These are phyloP conservation scores for Neodiprion lecontei DNA, from an alignment of 1,140 invertebrate genomes.

Conservation along the genomic window DNA sequence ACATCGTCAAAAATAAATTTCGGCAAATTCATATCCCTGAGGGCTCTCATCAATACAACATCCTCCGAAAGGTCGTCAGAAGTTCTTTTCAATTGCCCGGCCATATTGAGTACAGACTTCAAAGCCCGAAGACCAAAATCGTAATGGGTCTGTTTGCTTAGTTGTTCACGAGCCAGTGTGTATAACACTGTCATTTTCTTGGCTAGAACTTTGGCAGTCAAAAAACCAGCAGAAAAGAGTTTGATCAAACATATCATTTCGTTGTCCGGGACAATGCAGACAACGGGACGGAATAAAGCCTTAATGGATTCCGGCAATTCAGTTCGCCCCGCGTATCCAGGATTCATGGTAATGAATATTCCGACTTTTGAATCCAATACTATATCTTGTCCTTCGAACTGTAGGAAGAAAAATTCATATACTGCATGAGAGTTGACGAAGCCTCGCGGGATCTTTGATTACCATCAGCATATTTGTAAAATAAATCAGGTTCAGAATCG, in stretches of 20 bases:
- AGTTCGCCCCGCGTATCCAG: constrained; percentile 87
- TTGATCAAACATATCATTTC: constrained; percentile 92
- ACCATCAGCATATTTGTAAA: background rate
- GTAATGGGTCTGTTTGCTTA: constrained; percentile 93
- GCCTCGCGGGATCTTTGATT: background rate
- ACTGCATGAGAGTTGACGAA: background rate
- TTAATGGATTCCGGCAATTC: constrained; percentile 92
- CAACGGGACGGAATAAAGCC: constrained; percentile 87
- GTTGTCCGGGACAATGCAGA: constrained; percentile 87
- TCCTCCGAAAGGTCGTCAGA: constrained; percentile 80
- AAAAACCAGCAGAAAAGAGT: constrained; percentile 89
- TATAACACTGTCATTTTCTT: constrained; percentile 94
- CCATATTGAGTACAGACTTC: constrained; percentile 89
- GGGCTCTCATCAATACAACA: constrained; percentile 85
- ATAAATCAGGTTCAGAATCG: constrained; percentile 9
- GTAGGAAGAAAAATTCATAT: constrained; percentile 35
- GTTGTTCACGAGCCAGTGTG: constrained; percentile 81
- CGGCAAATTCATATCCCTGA: constrained; percentile 90
- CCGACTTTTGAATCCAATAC: constrained; percentile 83
- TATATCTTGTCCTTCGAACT: constrained; percentile 89
- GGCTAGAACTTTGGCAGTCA: constrained; percentile 84
- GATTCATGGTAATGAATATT: constrained; percentile 95
- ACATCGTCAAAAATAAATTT: constrained; percentile 93
- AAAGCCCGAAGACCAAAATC: constrained; percentile 91
- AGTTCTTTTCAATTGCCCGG: constrained; percentile 81